Evolutionary conservation across 2,113 vertebrate genomes (phyloP), one percentile per base, ranked within the genome.

Genomic region (Jaculus jaculus): DNA sequence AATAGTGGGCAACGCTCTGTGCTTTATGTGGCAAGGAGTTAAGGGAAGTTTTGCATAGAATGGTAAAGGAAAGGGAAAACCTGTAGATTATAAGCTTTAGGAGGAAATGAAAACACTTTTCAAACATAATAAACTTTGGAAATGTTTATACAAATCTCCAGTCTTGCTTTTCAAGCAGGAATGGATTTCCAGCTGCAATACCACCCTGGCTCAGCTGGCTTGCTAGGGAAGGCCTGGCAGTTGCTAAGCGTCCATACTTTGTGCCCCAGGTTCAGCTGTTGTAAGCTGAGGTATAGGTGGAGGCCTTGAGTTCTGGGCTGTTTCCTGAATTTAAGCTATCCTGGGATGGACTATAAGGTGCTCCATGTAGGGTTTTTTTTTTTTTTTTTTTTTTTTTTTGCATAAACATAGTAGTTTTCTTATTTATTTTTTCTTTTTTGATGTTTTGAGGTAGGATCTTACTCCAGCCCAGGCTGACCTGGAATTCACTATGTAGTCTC

Each of bases 311-410:
- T 21, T 34, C 72, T 66, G 86, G 74, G 32, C 37, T 34, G 21
- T 78, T 82, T 47, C 54, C 23, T 90, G 39, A 63, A 72, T 3
- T 7, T 3, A 32, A 66, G 42, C 42, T 47, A 47, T 47, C 2
- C 28, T 2, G 9, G n/a, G 3, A 15, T 15, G 61, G 15, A 75
- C 26, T 81, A 0, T 20, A 2, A 1, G 2, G 4, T 16, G 58
- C 34, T 30, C 16, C 42, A 47, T 47, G 42, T 8, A 47, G 42
- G 42, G 8, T 47, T 47, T 47, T 47, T 47, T 47, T 47, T 47
- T 47, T 47, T 47, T 47, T 47, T 47, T 47, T 47, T 47, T n/a
- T n/a, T n/a, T n/a, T n/a, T n/a, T n/a, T n/a, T n/a, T n/a, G n/a
- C n/a, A n/a, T n/a, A n/a, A n/a, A n/a, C n/a, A n/a, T n/a, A n/a